phyloP scores from a whole-genome alignment of 2,113 vertebrate genomes.

The Erpornis zantholeuca region DNA sequence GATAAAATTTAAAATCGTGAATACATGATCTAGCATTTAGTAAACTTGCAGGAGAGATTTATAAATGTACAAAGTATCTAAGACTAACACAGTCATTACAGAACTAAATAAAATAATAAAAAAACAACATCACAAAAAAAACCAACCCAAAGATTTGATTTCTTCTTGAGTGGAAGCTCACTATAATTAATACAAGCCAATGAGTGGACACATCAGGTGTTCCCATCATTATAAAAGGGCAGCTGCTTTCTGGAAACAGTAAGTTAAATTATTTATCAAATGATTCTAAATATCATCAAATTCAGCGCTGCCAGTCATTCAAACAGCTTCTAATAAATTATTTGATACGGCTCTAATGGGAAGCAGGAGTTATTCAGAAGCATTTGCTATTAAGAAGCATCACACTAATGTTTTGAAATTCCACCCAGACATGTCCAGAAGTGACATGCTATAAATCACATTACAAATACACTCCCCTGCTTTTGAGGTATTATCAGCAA shows the following conservation, averaged over 20 bases:
- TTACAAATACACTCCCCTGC: not conserved
- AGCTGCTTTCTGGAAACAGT: not conserved
- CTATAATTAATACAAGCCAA: not conserved
- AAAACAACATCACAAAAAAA: not conserved
- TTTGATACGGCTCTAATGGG: not conserved
- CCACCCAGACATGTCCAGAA: not conserved
- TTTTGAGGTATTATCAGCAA: not conserved
- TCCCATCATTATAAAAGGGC: not conserved
- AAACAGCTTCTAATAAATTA: not conserved
- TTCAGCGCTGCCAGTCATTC: not conserved
- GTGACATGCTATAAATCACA: not conserved
- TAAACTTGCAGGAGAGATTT: not conserved
- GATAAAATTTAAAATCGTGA: not conserved
- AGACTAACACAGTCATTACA: not conserved
- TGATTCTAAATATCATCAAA: constrained; percentile 19
- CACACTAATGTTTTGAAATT: constrained; percentile 13
- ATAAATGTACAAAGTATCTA: not conserved
- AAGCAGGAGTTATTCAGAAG: not conserved
- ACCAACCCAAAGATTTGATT: not conserved
- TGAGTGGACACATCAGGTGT: not conserved
- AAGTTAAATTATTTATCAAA: constrained; percentile 42
- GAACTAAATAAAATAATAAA: not conserved
- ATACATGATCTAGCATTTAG: not conserved
- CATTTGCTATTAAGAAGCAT: not conserved
- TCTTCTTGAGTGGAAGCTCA: not conserved